Conservation (phyloP, 23 tunicate species). For the Ascidia mentula region DNA sequence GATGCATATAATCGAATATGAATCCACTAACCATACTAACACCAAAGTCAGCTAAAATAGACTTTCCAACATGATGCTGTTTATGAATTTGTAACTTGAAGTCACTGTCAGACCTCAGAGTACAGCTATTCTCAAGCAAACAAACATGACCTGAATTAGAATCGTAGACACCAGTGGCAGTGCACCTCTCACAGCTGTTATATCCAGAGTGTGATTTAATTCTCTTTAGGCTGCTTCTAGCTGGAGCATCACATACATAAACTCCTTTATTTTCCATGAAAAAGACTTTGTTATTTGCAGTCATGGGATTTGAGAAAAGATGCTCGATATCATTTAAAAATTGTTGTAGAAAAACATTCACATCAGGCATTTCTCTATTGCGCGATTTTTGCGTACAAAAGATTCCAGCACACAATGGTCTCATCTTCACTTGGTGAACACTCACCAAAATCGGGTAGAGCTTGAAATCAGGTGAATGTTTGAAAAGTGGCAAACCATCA, state of each 20-base stretch:
- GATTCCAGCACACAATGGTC: constrained; percentile 16
- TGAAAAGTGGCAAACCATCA: neutral
- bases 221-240: constrained; percentile 30
- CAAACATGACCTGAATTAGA: constrained; percentile 25
- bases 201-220: constrained; percentile 41
- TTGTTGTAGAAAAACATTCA: neutral
- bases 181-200: constrained; percentile 23
- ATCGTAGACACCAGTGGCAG: constrained; percentile 39
- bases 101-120: constrained; percentile 19
- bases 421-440: neutral
- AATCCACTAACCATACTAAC: constrained; percentile 32
- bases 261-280: neutral
- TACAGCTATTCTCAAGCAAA: neutral
- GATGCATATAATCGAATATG: constrained; percentile 51
- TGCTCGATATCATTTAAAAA: neutral
- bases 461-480: neutral
- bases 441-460: constrained; percentile 2
- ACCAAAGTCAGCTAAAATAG: constrained; percentile 17
- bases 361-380: constrained; percentile 18
- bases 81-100: constrained; percentile 21
- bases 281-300: neutral
- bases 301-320: neutral
- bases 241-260: constrained; percentile 71
- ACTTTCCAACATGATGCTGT: constrained; percentile 22
- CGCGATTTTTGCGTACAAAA: constrained; percentile 5